Evolutionary conservation across 2,888 invertebrate species (phyloP), one percentile per base, ranked within the genome.

Genomic region (Callimorpha dominula): DNA sequence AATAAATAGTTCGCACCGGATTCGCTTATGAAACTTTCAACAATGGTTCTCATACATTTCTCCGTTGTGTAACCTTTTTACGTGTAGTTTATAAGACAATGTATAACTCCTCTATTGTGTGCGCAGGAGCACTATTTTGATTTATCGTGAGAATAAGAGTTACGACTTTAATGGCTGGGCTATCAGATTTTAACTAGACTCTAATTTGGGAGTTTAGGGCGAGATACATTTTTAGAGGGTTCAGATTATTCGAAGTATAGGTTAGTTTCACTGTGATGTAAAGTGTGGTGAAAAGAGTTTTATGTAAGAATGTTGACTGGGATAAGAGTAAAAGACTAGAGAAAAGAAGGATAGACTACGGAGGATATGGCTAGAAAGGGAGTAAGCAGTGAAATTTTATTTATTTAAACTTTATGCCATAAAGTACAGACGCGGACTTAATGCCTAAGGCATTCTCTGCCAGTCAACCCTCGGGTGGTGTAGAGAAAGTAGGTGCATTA

Each of bases 41-140:
- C 83, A 83, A 84, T 83, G 66, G 83, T 68, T 83, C 83, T 52
- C 83, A 83, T 74, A 73, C 85, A 84, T 83, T 83, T 83, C 83
- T 82, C 83, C 76, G 85, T 84, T 83, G 85, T 77, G 75, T 74
- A 84, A 84, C 71, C 76, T 79, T 84, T 71, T 82, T 81, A 70
- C 69, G 63, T 68, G 60, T 70, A 60, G 65, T 65, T 62, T 74
- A 65, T 74, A 69, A 75, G 69, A 75, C 70, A 76, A 76, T 72
- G 31, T 69, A 72, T 75, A 77, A 70, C 63, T 72, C 17, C 66
- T 40, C 72, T 52, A 84, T 82, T 84, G 83, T 82, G 46, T 75
- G 65, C 50, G 42, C 65, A 17, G 57, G 40, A 50, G 69, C 49
- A 43, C 50, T 68, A 43, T 66, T 72, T 63, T 63, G 66, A 75